phyloP scores from a whole-genome alignment of 2,888 invertebrate genomes.

The Smittia aterrima region DNA sequence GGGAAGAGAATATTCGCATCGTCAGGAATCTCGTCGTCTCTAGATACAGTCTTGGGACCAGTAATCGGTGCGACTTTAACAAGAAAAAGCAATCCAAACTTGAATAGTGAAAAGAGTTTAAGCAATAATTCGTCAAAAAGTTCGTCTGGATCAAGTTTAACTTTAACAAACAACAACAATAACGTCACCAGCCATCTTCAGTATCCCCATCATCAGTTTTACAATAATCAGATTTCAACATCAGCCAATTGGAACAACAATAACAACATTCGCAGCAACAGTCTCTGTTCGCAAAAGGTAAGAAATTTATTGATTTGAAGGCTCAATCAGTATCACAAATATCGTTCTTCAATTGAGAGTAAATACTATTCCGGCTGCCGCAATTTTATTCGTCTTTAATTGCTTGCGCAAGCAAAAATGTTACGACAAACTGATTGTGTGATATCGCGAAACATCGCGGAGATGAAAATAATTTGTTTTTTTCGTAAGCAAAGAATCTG shows the following conservation, averaged over 20 bases:
- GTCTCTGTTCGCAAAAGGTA: constrained; percentile 34
- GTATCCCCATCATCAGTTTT: constrained; percentile 38
- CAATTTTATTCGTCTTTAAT: constrained; percentile 1
- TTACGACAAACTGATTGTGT: too few species aligned
- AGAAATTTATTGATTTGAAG: not conserved
- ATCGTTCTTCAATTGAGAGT: too few species aligned
- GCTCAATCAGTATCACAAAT: too few species aligned
- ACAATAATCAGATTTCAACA: constrained; percentile 31
- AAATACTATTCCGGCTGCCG: too few species aligned
- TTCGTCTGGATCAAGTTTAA: constrained; percentile 34
- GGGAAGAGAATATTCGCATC: constrained; percentile 27
- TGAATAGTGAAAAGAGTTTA: constrained; percentile 33
- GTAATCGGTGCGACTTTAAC: constrained; percentile 45
- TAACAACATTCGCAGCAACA: not conserved
- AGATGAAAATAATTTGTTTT: too few species aligned
- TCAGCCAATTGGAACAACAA: constrained; percentile 29
- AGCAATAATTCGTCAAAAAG: constrained; percentile 35
- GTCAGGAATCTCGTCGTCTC: constrained; percentile 42
- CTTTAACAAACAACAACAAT: constrained; percentile 31
- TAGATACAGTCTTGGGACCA: constrained; percentile 49
- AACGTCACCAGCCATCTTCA: not conserved
- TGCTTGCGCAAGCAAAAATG: not conserved
- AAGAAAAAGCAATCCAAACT: constrained; percentile 28
- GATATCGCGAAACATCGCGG: too few species aligned
- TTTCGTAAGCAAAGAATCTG: too few species aligned